A percentile compares a stretch with the other conserved stretches of the same genome.
Evolutionary conservation across 2,888 invertebrate genomes (phyloP).

Genomic region (Nymphalis c-album): DNA sequence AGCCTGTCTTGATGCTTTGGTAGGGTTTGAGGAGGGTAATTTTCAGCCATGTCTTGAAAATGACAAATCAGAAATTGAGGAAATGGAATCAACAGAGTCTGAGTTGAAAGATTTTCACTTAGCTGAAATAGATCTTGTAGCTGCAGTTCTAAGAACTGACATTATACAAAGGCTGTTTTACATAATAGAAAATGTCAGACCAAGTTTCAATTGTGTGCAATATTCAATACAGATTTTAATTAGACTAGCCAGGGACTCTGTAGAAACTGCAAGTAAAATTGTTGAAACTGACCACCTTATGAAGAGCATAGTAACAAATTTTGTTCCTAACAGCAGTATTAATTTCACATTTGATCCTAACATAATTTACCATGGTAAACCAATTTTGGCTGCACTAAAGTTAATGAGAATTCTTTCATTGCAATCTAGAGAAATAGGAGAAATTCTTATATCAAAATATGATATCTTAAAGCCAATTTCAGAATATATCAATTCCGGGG

Average conservation of each 20-base stretch:
- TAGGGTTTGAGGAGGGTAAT: slow-evolving; percentile 84
- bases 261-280: slow-evolving; percentile 84
- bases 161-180: slow-evolving; percentile 89
- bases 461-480: slow-evolving; percentile 78
- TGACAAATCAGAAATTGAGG: slow-evolving; percentile 78
- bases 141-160: slow-evolving; percentile 87
- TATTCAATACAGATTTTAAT: slow-evolving; percentile 90
- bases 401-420: slow-evolving; percentile 86
- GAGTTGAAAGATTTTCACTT: slow-evolving; percentile 93
- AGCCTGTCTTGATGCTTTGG: slow-evolving; percentile 84
- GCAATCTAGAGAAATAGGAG: slow-evolving; percentile 80
- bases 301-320: slow-evolving; percentile 80
- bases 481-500: slow-evolving; percentile 79
- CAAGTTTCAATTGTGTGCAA: slow-evolving; percentile 86
- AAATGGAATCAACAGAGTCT: slow-evolving; percentile 76
- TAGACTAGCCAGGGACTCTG: slow-evolving; percentile 89
- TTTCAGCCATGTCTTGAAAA: slow-evolving; percentile 82
- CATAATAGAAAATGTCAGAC: slow-evolving; percentile 86
- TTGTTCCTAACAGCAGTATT: slow-evolving; percentile 74
- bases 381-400: slow-evolving; percentile 86
- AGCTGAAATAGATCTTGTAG: slow-evolving; percentile 90
- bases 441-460: slow-evolving; percentile 77
- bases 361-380: slow-evolving; percentile 83
- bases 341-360: slow-evolving; percentile 66
- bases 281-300: slow-evolving; percentile 84